Percentiles rank a stretch among this genome's conserved stretches.
Evolutionary conservation across 2,797 vertebrate species (phyloP).

Genomic region (Myotis findleyi): DNA sequence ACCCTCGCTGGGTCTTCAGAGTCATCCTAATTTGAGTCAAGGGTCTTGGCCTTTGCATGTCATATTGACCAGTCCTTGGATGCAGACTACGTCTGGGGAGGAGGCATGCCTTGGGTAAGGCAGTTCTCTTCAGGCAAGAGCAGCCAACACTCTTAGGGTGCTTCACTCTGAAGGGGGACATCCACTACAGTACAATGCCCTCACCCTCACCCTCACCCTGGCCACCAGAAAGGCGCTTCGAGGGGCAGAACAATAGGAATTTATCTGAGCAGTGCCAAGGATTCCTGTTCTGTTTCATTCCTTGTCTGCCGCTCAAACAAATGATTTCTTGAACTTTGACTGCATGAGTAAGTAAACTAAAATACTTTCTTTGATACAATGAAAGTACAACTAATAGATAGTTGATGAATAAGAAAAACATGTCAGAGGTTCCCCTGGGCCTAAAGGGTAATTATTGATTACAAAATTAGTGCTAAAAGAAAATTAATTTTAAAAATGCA

Average conservation of each 20-base stretch:
- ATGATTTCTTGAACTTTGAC: conserved; percentile 66
- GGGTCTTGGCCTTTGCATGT: neutral
- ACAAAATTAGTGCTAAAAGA: conserved; percentile 13
- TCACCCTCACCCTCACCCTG: accelerated
- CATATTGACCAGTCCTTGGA: neutral
- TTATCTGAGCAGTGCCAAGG: conserved; percentile 56
- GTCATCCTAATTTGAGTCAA: neutral
- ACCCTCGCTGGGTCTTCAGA: neutral
- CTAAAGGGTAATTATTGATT: conserved; percentile 69
- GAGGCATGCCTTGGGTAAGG: neutral
- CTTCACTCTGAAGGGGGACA: neutral
- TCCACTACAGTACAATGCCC: neutral
- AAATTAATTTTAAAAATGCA: conserved; percentile 53
- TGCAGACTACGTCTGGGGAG: neutral
- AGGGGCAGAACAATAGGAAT: conserved; percentile 53
- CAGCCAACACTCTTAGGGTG: neutral
- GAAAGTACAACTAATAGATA: conserved; percentile 50
- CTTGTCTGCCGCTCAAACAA: conserved; percentile 55
- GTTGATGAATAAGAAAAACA: conserved; percentile 63
- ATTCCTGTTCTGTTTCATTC: conserved; percentile 50
- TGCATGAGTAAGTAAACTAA: conserved; percentile 71
- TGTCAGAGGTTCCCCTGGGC: conserved; percentile 37
- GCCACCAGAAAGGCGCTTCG: conserved; percentile 55
- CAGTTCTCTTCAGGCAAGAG: neutral
- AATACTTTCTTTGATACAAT: conserved; percentile 69